A percentile compares a stretch with the other conserved stretches of the same genome.
Evolutionary conservation across 2,113 vertebrate genomes (phyloP).

Genomic region (Eptesicus fuscus): DNA sequence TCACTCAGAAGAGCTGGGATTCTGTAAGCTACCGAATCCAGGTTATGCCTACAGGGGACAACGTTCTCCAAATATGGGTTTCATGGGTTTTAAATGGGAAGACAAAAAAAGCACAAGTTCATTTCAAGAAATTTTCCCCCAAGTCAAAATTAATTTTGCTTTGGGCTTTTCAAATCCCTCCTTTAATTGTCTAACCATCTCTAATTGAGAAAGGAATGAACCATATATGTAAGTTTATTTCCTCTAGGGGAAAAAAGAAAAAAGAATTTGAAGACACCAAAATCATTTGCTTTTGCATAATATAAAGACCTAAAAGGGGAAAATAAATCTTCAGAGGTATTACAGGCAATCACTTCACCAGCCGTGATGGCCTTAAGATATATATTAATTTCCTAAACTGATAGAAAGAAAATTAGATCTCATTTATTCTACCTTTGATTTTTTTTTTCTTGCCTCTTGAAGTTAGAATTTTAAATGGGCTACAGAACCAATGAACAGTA

Average conservation of each 20-base stretch:
- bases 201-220: not conserved
- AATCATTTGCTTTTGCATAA: not conserved
- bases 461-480: conserved; percentile 21
- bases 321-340: conserved; percentile 47
- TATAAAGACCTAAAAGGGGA: conserved; percentile 5
- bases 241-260: not conserved
- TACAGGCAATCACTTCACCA: not conserved
- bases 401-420: conserved; percentile 46
- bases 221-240: conserved; percentile 4
- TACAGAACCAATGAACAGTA: not conserved
- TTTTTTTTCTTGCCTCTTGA: conserved; percentile 41
- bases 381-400: conserved; percentile 27
- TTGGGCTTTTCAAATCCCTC: conserved; percentile 46
- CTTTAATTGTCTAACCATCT: conserved; percentile 58
- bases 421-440: not conserved
- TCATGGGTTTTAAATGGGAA: not conserved
- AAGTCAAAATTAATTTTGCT: conserved; percentile 57
- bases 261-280: not conserved
- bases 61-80: not conserved
- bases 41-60: not conserved
- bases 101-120: conserved; percentile 36
- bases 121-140: conserved; percentile 31
- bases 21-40: conserved; percentile 6
- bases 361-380: conserved; percentile 28
- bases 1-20: not conserved